A percentile compares a stretch with the other conserved stretches of the same genome.
phyloP scores from a whole-genome alignment of 2,113 vertebrate genomes.

The Ammodytes dubius region DNA sequence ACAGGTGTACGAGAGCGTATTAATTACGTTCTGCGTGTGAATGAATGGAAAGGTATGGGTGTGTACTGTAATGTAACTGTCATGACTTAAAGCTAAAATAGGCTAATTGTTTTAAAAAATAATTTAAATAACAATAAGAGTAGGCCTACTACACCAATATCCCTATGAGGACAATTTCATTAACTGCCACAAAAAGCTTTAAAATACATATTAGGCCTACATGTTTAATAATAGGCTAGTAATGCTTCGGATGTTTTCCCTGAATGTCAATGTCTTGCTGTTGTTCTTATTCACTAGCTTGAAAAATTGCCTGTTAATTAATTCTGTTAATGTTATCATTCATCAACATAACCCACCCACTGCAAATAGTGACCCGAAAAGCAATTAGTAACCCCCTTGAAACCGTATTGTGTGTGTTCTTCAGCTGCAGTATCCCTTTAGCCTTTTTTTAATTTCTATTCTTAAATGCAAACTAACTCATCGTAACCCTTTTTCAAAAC shows the following conservation, averaged over 20 bases:
- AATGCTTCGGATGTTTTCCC: neutral
- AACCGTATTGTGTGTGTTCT: slow-evolving; percentile 19
- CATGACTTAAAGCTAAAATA: neutral
- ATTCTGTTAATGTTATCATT: slow-evolving; percentile 13
- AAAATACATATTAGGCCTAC: neutral
- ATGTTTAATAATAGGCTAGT: neutral
- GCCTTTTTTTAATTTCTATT: neutral
- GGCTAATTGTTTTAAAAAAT: too few species aligned
- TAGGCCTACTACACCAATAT: too few species aligned
- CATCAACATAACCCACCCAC: slow-evolving; percentile 4
- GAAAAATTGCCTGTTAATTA: slow-evolving; percentile 17
- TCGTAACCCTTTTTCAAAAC: neutral
- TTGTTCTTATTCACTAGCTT: neutral
- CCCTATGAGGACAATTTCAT: too few species aligned
- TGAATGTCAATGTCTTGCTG: neutral
- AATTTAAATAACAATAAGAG: too few species aligned
- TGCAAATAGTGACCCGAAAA: slow-evolving; percentile 11
- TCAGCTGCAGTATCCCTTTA: neutral
- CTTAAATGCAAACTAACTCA: neutral
- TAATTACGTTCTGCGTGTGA: neutral
- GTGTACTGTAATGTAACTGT: slow-evolving; percentile 32
- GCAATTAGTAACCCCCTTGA: slow-evolving; percentile 8
- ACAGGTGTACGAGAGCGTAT: neutral
- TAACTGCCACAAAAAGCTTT: neutral
- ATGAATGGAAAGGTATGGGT: slow-evolving; percentile 1